phyloP scores from a whole-genome alignment of 2,888 invertebrate species.

The Tribolium freemani region DNA sequence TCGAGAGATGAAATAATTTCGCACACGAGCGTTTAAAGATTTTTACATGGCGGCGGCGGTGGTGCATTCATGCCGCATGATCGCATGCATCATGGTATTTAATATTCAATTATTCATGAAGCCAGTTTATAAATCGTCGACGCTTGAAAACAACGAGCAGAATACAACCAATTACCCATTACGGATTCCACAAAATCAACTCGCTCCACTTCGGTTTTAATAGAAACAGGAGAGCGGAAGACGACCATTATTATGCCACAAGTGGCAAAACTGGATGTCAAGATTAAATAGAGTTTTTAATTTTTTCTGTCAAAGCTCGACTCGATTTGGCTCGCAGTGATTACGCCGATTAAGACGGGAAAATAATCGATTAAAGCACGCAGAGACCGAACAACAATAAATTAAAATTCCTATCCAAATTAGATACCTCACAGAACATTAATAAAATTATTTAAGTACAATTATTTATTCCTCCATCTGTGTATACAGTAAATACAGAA shows the following conservation, averaged over 20 bases:
- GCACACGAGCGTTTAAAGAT: constrained; percentile 43
- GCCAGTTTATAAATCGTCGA: constrained; percentile 55
- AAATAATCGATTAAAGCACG: background rate
- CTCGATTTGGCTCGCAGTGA: too few species aligned
- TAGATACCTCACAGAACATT: too few species aligned
- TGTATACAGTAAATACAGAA: too few species aligned
- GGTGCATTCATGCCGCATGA: constrained; percentile 53
- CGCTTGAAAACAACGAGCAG: constrained; percentile 50
- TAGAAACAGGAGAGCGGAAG: background rate
- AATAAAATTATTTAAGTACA: too few species aligned
- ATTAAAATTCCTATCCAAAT: too few species aligned
- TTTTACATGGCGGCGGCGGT: constrained; percentile 20
- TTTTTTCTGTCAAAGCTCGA: background rate
- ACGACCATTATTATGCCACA: background rate
- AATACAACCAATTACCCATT: constrained; percentile 47
- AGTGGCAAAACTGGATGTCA: background rate
- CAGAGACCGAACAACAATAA: too few species aligned
- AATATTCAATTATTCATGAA: constrained; percentile 60
- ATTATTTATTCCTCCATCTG: too few species aligned
- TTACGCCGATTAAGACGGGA: background rate
- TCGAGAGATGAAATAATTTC: constrained; percentile 24
- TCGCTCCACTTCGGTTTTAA: background rate
- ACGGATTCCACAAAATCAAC: constrained; percentile 18
- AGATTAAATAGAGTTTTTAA: background rate
- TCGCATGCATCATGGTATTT: constrained; percentile 57